Percentiles rank a stretch among this genome's conserved stretches.
These are phyloP conservation scores for Ceratitis capitata DNA, from an alignment of 1,140 invertebrate species.

Conservation along the genomic window DNA sequence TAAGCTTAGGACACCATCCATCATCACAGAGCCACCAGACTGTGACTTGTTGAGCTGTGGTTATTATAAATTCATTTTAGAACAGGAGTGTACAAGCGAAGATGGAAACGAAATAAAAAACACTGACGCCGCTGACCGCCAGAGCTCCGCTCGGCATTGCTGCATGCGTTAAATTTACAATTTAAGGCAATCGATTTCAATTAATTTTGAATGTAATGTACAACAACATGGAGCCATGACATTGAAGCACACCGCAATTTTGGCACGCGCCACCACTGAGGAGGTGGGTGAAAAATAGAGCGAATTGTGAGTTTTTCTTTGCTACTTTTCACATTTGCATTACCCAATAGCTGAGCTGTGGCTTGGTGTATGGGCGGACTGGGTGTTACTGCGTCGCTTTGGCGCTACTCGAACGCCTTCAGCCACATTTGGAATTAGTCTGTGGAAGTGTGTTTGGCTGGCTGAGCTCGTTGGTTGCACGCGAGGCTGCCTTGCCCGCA, in stretches of 20 bases:
- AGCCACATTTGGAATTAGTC: constrained; percentile 24
- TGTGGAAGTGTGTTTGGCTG: background rate
- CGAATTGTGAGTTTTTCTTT: background rate
- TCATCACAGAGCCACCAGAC: background rate
- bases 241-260: background rate
- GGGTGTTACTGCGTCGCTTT: background rate
- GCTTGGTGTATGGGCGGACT: background rate
- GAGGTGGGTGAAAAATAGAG: background rate
- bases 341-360: background rate
- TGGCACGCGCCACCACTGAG: background rate
- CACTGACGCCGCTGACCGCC: background rate
- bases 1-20: background rate
- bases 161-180: constrained; percentile 19
- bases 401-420: constrained; percentile 15
- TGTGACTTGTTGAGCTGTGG: background rate
- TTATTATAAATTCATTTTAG: background rate
- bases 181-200: constrained; percentile 35
- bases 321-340: background rate
- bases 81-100: background rate
- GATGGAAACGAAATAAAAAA: background rate
- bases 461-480: background rate
- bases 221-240: background rate
- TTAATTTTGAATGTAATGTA: background rate
- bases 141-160: background rate
- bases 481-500: too few species aligned